phyloP scores from a whole-genome alignment of 2,113 vertebrate genomes.

The Ardeotis arabs region DNA sequence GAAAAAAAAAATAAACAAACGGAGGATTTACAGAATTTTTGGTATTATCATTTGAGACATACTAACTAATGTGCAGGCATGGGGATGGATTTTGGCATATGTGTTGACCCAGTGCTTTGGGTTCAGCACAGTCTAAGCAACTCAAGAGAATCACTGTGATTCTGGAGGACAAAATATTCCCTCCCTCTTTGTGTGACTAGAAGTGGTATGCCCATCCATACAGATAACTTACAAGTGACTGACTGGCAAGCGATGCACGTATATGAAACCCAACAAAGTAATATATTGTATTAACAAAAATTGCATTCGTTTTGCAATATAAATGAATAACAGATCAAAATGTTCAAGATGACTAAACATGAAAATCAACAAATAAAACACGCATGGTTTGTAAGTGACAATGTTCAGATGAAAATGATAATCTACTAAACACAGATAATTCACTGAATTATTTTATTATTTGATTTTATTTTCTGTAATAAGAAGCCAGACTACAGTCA shows the following conservation, averaged over 20 bases:
- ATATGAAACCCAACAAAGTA: background rate
- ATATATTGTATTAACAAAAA: background rate
- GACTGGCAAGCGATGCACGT: background rate
- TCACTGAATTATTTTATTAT: conserved; percentile 5
- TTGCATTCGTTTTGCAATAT: background rate
- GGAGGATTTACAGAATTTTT: background rate
- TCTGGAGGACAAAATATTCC: background rate
- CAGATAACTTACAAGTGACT: background rate
- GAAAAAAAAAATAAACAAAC: accelerated
- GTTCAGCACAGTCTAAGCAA: background rate
- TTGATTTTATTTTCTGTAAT: conserved; percentile 9
- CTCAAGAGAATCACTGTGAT: background rate
- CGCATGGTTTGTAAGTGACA: background rate
- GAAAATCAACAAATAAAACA: background rate
- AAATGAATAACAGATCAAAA: background rate
- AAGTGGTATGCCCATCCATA: background rate
- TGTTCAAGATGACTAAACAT: background rate
- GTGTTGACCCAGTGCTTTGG: background rate
- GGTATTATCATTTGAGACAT: background rate
- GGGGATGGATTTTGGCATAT: background rate
- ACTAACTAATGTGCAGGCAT: background rate
- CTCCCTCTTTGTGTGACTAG: background rate
- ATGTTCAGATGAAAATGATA: background rate
- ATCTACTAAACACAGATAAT: background rate
- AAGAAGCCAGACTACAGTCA: background rate